Evolutionary conservation across 2,113 vertebrate genomes (phyloP).

Genomic region (Lipophrys pholis): DNA sequence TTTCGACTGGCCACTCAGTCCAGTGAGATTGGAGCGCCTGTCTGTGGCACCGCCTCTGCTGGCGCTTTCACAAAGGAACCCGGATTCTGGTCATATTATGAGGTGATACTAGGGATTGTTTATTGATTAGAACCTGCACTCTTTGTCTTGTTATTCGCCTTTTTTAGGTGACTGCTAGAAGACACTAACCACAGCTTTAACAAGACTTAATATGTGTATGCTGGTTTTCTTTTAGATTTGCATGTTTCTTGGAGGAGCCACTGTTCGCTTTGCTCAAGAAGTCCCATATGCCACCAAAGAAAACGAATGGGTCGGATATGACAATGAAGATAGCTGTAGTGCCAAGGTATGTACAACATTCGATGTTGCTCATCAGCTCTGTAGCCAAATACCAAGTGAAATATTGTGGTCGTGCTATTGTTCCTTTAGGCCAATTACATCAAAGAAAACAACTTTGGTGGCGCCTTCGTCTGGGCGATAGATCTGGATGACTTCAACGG

Average conservation of each 20-base stretch:
- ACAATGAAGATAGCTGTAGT: conserved; percentile 78
- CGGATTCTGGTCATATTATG: conserved; percentile 86
- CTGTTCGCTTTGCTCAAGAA: conserved; percentile 74
- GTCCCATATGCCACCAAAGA: conserved; percentile 83
- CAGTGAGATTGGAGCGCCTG: conserved; percentile 65
- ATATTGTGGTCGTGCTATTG: neutral
- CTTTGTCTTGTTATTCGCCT: no score
- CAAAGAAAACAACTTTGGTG: conserved; percentile 82
- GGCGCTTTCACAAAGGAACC: conserved; percentile 81
- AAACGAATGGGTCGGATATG: conserved; percentile 85
- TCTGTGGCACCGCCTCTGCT: conserved; percentile 72
- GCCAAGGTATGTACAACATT: no score
- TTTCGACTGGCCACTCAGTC: conserved; percentile 75
- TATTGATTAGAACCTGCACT: no score
- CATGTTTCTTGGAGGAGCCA: conserved; percentile 78
- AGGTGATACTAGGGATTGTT: no score
- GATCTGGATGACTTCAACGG: conserved; percentile 87
- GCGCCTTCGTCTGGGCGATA: conserved; percentile 86
- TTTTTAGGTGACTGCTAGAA: no score
- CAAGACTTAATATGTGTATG: no score
- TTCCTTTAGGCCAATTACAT: conserved; percentile 79
- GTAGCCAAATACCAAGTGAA: neutral
- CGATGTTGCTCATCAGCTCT: neutral
- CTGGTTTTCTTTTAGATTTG: conserved; percentile 87
- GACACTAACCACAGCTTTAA: no score